Percentiles rank a stretch among this genome's conserved stretches.
Evolutionary conservation across 1,140 invertebrate genomes (phyloP).

Genomic region (Ephestia elutella): DNA sequence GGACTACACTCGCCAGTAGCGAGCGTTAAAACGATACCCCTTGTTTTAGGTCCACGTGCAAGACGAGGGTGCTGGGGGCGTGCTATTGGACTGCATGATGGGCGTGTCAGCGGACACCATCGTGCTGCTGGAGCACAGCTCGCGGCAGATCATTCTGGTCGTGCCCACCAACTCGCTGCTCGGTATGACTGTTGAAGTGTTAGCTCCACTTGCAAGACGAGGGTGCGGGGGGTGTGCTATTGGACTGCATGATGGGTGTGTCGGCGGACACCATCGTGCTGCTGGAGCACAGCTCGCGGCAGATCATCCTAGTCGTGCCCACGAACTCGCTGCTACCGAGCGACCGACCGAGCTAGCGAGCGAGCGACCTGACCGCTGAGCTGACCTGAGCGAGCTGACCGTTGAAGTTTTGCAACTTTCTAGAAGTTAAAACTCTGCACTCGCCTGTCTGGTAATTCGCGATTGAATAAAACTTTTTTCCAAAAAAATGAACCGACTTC

Average conservation of each 20-base stretch:
- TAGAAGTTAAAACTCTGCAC: too few relatives aligned
- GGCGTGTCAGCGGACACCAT: slow-evolving; percentile 91
- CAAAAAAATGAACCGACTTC: too few relatives aligned
- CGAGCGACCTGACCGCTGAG: too few relatives aligned
- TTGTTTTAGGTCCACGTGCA: slow-evolving; percentile 56
- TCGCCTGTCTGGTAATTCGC: too few relatives aligned
- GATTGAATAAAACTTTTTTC: too few relatives aligned
- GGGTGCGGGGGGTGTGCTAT: slow-evolving; percentile 74
- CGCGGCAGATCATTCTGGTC: slow-evolving; percentile 90
- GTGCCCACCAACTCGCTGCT: slow-evolving; percentile 89
- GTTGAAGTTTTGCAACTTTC: too few relatives aligned
- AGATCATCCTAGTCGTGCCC: slow-evolving; percentile 87
- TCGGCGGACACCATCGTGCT: slow-evolving; percentile 91
- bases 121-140: slow-evolving; percentile 89
- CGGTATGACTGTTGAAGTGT: slow-evolving; percentile 37
- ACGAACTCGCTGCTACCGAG: too few relatives aligned
- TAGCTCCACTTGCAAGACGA: slow-evolving; percentile 67
- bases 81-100: slow-evolving; percentile 85
- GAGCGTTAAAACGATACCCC: too few relatives aligned
- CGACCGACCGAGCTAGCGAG: too few relatives aligned
- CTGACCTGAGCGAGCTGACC: too few relatives aligned
- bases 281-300: slow-evolving; percentile 87
- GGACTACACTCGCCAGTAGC: too few relatives aligned
- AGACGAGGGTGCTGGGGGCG: slow-evolving; percentile 72
- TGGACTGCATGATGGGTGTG: slow-evolving; percentile 91